Evolutionary conservation across 2,888 invertebrate genomes (phyloP).

Genomic region (Xylocampa areola): DNA sequence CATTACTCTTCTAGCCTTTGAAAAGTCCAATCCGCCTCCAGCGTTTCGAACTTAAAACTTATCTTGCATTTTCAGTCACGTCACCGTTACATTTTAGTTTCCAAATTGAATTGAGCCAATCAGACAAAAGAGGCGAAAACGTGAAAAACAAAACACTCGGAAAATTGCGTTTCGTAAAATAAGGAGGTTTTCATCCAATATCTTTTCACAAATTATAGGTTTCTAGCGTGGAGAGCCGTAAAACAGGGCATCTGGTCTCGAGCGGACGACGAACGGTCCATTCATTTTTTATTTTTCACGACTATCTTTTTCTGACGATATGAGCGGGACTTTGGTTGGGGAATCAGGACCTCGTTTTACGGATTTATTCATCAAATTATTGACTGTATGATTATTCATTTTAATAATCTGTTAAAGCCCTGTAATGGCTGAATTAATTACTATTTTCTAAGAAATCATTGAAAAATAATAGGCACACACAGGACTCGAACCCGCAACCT

Average conservation of each 20-base stretch:
- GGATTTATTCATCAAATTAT: too few species aligned
- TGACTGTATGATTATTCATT: too few species aligned
- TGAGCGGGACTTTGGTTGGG: not conserved
- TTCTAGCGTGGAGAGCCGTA: slow-evolving; percentile 28
- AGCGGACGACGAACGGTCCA: slow-evolving; percentile 18
- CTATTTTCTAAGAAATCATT: too few species aligned
- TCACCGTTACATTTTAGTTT: slow-evolving; percentile 33
- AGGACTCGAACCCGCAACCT: too few species aligned
- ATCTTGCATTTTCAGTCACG: slow-evolving; percentile 6
- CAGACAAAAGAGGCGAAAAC: slow-evolving; percentile 33
- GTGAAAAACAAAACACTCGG: slow-evolving; percentile 51
- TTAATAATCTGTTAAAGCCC: too few species aligned
- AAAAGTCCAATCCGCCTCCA: slow-evolving; percentile 6
- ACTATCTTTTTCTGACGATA: slow-evolving; percentile 19
- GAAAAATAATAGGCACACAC: too few species aligned
- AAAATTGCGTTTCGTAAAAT: slow-evolving; percentile 49
- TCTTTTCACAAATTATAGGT: slow-evolving; percentile 49
- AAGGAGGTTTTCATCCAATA: slow-evolving; percentile 52
- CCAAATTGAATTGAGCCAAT: slow-evolving; percentile 41
- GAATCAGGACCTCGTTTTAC: not conserved
- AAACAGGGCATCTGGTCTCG: slow-evolving; percentile 51
- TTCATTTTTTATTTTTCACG: slow-evolving; percentile 37
- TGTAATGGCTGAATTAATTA: too few species aligned
- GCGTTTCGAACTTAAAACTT: slow-evolving; percentile 25
- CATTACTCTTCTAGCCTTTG: too few species aligned